phyloP scores from a whole-genome alignment of 2,888 invertebrate species.

The Catocala fraxini region DNA sequence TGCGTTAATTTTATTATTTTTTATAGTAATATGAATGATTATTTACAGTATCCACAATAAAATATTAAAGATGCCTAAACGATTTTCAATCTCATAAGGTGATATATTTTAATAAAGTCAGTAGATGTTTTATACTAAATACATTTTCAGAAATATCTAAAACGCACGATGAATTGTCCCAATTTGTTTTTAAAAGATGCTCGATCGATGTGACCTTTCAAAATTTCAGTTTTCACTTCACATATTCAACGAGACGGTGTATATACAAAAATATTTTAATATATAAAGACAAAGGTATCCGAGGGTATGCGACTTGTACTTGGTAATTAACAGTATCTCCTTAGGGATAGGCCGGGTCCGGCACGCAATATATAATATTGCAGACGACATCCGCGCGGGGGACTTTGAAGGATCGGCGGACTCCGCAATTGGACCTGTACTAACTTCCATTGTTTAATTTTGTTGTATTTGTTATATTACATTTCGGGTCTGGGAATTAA shows the following conservation, averaged over 20 bases:
- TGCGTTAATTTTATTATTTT: too few species aligned
- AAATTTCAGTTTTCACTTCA: neutral
- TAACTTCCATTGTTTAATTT: constrained; percentile 28
- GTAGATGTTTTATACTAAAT: too few species aligned
- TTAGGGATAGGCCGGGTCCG: constrained; percentile 79
- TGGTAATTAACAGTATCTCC: constrained; percentile 89
- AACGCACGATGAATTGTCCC: too few species aligned
- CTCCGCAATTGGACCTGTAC: constrained; percentile 61
- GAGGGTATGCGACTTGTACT: constrained; percentile 85
- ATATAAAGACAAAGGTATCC: constrained; percentile 67
- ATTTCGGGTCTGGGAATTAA: neutral
- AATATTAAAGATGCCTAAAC: too few species aligned
- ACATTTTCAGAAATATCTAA: too few species aligned
- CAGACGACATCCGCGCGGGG: constrained; percentile 79
- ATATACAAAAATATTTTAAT: constrained; percentile 39
- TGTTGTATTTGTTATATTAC: neutral
- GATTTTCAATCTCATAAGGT: too few species aligned
- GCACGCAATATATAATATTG: constrained; percentile 85
- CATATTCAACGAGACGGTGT: neutral
- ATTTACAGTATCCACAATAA: too few species aligned
- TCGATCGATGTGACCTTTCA: too few species aligned
- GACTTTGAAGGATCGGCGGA: constrained; percentile 79
- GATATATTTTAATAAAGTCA: too few species aligned
- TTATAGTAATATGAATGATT: too few species aligned
- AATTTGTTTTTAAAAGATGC: too few species aligned